Conservation (phyloP, 1,140 invertebrate genomes). For the Venustaconcha ellipsiformis region DNA sequence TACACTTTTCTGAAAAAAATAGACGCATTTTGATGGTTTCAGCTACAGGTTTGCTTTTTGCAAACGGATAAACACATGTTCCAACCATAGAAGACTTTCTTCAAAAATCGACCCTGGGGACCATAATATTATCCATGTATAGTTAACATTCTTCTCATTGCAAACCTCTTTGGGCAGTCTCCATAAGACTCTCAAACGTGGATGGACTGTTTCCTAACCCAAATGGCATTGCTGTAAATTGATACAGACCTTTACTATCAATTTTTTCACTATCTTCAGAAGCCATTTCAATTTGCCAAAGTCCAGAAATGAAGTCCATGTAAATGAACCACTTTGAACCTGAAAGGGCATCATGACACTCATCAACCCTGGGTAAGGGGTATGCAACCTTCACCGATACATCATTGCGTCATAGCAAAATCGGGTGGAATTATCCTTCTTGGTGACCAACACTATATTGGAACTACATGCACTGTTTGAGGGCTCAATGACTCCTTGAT, state of each 20-base stretch:
- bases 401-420: constrained; percentile 62
- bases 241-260: neutral
- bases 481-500: too few species aligned
- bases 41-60: constrained; percentile 3
- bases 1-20: neutral
- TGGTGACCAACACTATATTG: constrained; percentile 48
- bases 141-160: constrained; percentile 24
- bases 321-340: too few species aligned
- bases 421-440: constrained; percentile 66
- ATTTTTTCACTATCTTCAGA: constrained; percentile 31
- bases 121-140: constrained; percentile 42
- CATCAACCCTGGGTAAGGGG: neutral
- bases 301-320: too few species aligned
- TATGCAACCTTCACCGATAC: constrained; percentile 32
- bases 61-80: constrained; percentile 23
- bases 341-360: too few species aligned
- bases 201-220: constrained; percentile 22
- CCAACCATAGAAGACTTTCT: neutral
- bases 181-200: constrained; percentile 38
- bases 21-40: neutral
- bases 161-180: constrained; percentile 20
- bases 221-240: constrained; percentile 22
- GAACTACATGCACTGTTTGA: constrained; percentile 29
- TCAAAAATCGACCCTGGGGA: constrained; percentile 8
- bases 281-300: neutral